Evolutionary conservation across 2,113 vertebrate species (phyloP).

Genomic region (Numenius arquata): DNA sequence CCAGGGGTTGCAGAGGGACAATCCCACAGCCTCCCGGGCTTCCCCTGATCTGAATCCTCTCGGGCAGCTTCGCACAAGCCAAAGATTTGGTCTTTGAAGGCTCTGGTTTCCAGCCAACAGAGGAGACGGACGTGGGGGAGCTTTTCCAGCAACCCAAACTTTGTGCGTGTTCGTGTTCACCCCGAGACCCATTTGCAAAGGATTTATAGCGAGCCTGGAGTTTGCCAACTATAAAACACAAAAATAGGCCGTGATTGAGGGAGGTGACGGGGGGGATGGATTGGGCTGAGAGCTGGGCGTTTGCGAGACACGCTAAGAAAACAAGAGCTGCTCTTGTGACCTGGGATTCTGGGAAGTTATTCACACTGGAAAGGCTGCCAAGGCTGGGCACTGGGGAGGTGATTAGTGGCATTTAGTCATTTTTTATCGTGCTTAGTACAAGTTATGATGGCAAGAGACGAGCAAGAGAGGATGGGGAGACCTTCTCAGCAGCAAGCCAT

Average conservation of each 20-base stretch:
- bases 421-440: not conserved
- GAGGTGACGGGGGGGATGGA: not conserved
- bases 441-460: not conserved
- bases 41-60: not conserved
- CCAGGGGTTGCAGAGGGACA: not conserved
- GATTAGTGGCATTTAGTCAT: not conserved
- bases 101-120: not conserved
- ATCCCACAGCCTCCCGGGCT: not conserved
- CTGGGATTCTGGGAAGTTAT: not conserved
- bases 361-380: not conserved
- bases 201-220: slow-evolving; percentile 5
- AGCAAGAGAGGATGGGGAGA: not conserved
- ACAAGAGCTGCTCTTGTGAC: not conserved
- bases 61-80: not conserved
- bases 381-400: not conserved
- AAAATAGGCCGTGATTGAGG: not conserved
- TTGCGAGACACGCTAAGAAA: not conserved
- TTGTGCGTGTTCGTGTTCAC: not conserved
- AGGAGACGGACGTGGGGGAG: not conserved
- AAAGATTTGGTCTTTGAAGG: not conserved
- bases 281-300: not conserved
- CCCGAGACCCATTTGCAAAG: not conserved
- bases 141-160: not conserved
- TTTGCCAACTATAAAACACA: slow-evolving; percentile 26
- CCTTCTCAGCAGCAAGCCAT: not conserved